Evolutionary conservation across 30 jellyfish, hydroid and myxozoan species (phyloP).

Genomic region (Sanderia malayensis): DNA sequence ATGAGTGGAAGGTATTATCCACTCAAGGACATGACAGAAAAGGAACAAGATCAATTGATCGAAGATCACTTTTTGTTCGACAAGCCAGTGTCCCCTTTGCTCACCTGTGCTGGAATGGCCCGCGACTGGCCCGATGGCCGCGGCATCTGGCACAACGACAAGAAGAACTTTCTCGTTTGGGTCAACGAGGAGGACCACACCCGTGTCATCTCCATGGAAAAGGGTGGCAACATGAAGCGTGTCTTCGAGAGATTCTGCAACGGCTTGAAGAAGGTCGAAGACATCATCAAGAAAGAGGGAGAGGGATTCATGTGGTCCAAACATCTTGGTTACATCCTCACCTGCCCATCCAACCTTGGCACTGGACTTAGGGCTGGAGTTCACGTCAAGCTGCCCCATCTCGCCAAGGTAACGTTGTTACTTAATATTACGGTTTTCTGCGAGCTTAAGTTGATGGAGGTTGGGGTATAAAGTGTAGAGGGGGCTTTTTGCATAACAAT

Average conservation of each 20-base stretch:
- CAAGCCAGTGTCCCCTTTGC: slow-evolving; percentile 77
- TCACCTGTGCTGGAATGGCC: slow-evolving; percentile 83
- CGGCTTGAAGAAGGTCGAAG: slow-evolving; percentile 57
- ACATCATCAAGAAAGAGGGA: slow-evolving; percentile 34
- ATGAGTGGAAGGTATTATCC: slow-evolving; percentile 58
- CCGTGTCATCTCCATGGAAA: slow-evolving; percentile 71
- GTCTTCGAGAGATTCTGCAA: slow-evolving; percentile 64
- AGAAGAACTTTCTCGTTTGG: slow-evolving; percentile 73
- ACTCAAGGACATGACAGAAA: slow-evolving; percentile 63
- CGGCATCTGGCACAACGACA: slow-evolving; percentile 80
- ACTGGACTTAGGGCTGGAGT: slow-evolving; percentile 77
- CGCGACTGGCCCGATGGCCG: slow-evolving; percentile 91
- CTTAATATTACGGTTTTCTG: too few species aligned
- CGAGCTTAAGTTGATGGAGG: too few species aligned
- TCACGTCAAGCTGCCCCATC: slow-evolving; percentile 51
- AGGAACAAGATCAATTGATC: slow-evolving; percentile 60
- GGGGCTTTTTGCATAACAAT: too few species aligned
- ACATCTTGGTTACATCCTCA: slow-evolving; percentile 61
- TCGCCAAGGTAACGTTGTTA: slow-evolving; percentile 22
- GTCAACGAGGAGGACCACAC: slow-evolving; percentile 59
- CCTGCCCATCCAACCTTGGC: slow-evolving; percentile 73
- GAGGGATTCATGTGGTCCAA: slow-evolving; percentile 57
- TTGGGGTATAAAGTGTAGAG: too few species aligned
- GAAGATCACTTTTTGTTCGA: slow-evolving; percentile 76
- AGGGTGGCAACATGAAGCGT: slow-evolving; percentile 65